Evolutionary conservation across 2,797 vertebrate genomes (phyloP).

Genomic region (Ataeniobius toweri): DNA sequence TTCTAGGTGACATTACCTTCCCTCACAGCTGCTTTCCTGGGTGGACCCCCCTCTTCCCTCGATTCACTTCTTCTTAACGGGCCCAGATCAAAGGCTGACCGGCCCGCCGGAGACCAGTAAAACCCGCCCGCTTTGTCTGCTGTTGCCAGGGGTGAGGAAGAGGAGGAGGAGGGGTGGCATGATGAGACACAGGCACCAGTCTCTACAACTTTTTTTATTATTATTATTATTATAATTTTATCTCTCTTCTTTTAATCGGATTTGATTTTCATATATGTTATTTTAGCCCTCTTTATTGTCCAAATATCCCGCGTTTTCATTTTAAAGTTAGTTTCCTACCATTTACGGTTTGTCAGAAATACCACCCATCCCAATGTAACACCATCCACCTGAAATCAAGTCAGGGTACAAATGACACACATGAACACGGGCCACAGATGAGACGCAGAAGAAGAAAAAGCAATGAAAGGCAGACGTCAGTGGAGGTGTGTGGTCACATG

Average conservation of each 20-base stretch:
- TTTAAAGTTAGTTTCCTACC: too few species aligned
- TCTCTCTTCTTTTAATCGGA: conserved; percentile 15
- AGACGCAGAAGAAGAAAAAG: conserved; percentile 16
- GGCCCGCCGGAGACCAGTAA: conserved; percentile 76
- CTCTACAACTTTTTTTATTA: conserved; percentile 73
- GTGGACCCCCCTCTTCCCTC: conserved; percentile 23
- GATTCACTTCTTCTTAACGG: conserved; percentile 79
- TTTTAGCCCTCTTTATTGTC: background rate
- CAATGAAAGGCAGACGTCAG: conserved; percentile 37
- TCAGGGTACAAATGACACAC: too few species aligned
- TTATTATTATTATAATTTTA: conserved; percentile 36
- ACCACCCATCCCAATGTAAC: background rate
- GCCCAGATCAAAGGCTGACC: conserved; percentile 86
- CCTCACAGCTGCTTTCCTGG: conserved; percentile 46
- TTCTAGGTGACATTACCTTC: conserved; percentile 56
- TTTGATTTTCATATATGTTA: background rate
- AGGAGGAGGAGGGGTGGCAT: conserved; percentile 50
- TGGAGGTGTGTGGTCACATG: conserved; percentile 19
- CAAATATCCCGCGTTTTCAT: background rate
- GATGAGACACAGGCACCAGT: conserved; percentile 82
- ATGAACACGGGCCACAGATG: conserved; percentile 32
- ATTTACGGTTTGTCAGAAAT: background rate
- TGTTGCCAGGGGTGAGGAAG: conserved; percentile 86
- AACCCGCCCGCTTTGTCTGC: conserved; percentile 83
- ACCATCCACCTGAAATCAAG: background rate